Conservation (phyloP, 2,888 invertebrate species). For the Erebia aethiops region DNA sequence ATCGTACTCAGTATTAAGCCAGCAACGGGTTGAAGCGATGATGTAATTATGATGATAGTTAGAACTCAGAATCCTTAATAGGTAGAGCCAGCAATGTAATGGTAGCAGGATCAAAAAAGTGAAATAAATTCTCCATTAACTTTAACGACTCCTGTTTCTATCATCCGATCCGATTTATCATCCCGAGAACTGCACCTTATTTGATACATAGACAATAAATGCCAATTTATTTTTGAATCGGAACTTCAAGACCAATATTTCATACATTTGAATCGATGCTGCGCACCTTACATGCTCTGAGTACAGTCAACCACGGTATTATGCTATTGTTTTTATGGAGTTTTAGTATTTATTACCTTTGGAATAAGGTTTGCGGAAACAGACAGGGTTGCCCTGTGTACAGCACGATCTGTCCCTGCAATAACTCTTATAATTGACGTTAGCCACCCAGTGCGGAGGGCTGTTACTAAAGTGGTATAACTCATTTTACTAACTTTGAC, state of each 20-base stretch:
- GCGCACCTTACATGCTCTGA: slow-evolving; percentile 60
- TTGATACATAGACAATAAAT: slow-evolving; percentile 33
- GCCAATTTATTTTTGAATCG: slow-evolving; percentile 36
- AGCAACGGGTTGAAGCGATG: too few species aligned
- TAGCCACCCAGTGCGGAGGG: slow-evolving; percentile 65
- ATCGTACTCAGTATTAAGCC: too few species aligned
- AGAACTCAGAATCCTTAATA: too few species aligned
- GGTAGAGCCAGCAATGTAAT: too few species aligned
- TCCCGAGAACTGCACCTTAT: slow-evolving; percentile 16
- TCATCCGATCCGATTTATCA: slow-evolving; percentile 24
- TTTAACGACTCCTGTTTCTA: slow-evolving; percentile 20
- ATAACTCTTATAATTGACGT: slow-evolving; percentile 78
- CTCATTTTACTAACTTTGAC: slow-evolving; percentile 1
- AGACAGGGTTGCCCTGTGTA: slow-evolving; percentile 31
- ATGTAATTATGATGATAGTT: too few species aligned
- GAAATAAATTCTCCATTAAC: slow-evolving; percentile 7
- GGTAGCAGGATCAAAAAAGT: background rate
- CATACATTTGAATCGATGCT: slow-evolving; percentile 40
- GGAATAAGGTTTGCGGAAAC: slow-evolving; percentile 29
- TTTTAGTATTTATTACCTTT: slow-evolving; percentile 27
- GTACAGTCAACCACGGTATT: slow-evolving; percentile 24
- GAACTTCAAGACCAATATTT: slow-evolving; percentile 31
- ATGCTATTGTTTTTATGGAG: background rate
- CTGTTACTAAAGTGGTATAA: slow-evolving; percentile 28
- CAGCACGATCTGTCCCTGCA: slow-evolving; percentile 73